Percentiles rank a stretch among this genome's conserved stretches.
phyloP scores from a whole-genome alignment of 2,888 invertebrate species.

The Palloptera scutellata region DNA sequence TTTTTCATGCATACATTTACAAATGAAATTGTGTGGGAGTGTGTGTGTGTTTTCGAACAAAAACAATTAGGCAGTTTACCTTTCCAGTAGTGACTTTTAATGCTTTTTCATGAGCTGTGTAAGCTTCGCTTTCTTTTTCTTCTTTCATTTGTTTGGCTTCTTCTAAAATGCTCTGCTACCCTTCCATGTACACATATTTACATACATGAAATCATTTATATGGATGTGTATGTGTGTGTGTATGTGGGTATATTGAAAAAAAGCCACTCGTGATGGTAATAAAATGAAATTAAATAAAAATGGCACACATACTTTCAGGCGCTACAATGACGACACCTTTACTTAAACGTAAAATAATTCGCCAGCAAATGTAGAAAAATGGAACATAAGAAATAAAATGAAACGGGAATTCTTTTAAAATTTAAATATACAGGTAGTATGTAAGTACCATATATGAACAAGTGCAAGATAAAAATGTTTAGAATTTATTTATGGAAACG shows the following conservation, averaged over 20 bases:
- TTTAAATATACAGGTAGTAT: neutral
- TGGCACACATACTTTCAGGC: constrained; percentile 27
- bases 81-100: constrained; percentile 27
- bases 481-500: neutral
- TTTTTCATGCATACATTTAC: too few relatives aligned
- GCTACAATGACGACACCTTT: neutral
- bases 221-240: neutral
- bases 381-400: constrained; percentile 15
- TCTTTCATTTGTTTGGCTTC: too few relatives aligned
- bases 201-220: neutral
- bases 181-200: neutral
- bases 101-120: neutral
- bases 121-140: too few relatives aligned
- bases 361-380: neutral
- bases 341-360: too few relatives aligned
- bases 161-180: neutral
- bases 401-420: constrained; percentile 5
- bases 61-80: constrained; percentile 19
- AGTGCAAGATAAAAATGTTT: constrained; percentile 38
- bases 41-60: neutral
- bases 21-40: too few relatives aligned
- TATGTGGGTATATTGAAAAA: neutral
- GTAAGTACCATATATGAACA: neutral
- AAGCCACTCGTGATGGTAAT: constrained; percentile 14
- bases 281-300: constrained; percentile 34